Evolutionary conservation across 2,797 vertebrate genomes (phyloP), one percentile per base, ranked within the genome.

Genomic region (Eutrigla gurnardus): DNA sequence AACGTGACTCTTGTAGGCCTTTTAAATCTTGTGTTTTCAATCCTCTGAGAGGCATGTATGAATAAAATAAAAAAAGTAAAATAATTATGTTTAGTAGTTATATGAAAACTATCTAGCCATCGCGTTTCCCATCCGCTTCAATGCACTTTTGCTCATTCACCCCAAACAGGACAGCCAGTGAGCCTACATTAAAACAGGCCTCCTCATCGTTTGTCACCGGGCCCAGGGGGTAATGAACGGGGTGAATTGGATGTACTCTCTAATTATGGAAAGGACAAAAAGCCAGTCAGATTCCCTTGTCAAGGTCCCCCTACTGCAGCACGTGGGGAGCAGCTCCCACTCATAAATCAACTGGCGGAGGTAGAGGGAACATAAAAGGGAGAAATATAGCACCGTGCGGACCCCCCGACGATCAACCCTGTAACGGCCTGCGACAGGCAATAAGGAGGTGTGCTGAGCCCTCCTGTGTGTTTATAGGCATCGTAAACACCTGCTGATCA

Each of bases 181-280:
- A 74, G 77, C 36, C 77, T 75, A 72, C 77, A 80, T 90, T 83
- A 84, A 90, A 92, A 80, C 74, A 68, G 71, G 61, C 80, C 82
- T 84, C 70, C 86, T 88, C 82, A 50, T 88, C 90, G 84, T 92
- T 92, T 91, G 87, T 92, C 91, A 88, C 78, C 7, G 75, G 86
- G 73, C 81, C 88, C 91, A 81, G 71, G 92, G 59, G 90, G 88
- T 91, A 94, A 93, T 92, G 91, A 93, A 84, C 67, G 18, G 87
- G 87, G 82, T 87, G 90, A 89, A 91, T 86, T 91, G 89, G 82
- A 91, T 91, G 89, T 88, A 89, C 87, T 88, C 82, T 91, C 88
- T 94, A 93, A 94, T 94, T 92, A 93, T 91, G 89, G 81, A 89
- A 91, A 91, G 90, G 91, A 93, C 89, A 91, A 91, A 92, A 87